phyloP scores from a whole-genome alignment of 2,888 invertebrate species.

The Phlogophora meticulosa region DNA sequence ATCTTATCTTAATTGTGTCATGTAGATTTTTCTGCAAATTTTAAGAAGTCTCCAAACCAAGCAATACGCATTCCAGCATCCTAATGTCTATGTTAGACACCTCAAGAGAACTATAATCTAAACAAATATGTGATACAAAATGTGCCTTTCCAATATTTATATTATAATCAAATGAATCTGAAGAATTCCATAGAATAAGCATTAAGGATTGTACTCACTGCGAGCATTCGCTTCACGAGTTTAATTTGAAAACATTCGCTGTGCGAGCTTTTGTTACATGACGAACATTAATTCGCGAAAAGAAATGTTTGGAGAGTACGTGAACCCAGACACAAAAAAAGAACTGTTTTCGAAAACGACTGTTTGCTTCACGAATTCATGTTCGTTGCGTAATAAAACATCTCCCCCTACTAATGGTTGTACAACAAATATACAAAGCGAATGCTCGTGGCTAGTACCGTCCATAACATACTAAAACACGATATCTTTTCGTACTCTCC shows the following conservation, averaged over 20 bases:
- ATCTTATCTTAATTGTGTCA: slow-evolving; percentile 4
- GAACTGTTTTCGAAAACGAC: too few relatives aligned
- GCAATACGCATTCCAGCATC: slow-evolving; percentile 52
- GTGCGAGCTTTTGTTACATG: too few relatives aligned
- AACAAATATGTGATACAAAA: slow-evolving; percentile 65
- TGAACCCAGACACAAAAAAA: too few relatives aligned
- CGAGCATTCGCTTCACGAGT: too few relatives aligned
- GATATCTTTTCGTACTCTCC: not conserved
- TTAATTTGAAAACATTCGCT: too few relatives aligned
- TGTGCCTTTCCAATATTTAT: slow-evolving; percentile 59
- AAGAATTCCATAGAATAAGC: slow-evolving; percentile 42
- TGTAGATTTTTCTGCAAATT: slow-evolving; percentile 7
- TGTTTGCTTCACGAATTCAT: too few relatives aligned
- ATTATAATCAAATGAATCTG: slow-evolving; percentile 35
- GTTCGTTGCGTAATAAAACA: too few relatives aligned
- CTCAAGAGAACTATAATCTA: slow-evolving; percentile 24
- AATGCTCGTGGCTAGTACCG: too few relatives aligned
- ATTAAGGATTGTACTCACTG: not conserved
- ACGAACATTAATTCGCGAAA: too few relatives aligned
- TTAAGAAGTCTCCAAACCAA: slow-evolving; percentile 28
- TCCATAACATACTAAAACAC: slow-evolving; percentile 7
- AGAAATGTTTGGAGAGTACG: too few relatives aligned
- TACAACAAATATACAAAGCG: too few relatives aligned
- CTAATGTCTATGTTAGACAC: slow-evolving; percentile 41
- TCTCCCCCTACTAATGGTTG: too few relatives aligned